These are phyloP conservation scores for Telmatherina bonti DNA, from an alignment of 2,797 vertebrate species.

Conservation along the genomic window DNA sequence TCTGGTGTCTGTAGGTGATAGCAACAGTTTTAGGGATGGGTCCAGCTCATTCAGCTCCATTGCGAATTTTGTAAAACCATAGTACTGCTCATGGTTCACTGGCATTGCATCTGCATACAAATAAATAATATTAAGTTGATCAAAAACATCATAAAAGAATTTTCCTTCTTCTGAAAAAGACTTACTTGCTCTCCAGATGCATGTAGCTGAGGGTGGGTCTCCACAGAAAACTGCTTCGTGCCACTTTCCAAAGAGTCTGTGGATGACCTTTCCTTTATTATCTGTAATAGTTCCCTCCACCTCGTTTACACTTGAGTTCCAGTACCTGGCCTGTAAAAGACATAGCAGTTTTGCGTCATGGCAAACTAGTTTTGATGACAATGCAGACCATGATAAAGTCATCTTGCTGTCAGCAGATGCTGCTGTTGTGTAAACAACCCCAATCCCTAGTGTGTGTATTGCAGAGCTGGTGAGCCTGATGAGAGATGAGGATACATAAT, in stretches of 20 bases:
- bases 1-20: constrained; percentile 92
- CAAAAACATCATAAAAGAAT: constrained; percentile 1
- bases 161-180: constrained; percentile 15
- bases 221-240: constrained; percentile 93
- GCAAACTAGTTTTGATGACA: background rate
- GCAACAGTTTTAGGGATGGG: constrained; percentile 79
- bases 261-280: constrained; percentile 88
- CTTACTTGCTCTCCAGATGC: constrained; percentile 96
- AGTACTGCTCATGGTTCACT: constrained; percentile 90
- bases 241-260: constrained; percentile 95
- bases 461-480: constrained; percentile 32
- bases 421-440: constrained; percentile 44
- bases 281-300: constrained; percentile 92
- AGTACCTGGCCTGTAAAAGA: constrained; percentile 90
- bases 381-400: background rate
- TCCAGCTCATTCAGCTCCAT: constrained; percentile 95
- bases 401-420: constrained; percentile 58
- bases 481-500: constrained; percentile 42
- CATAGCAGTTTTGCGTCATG: background rate
- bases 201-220: constrained; percentile 87
- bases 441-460: constrained; percentile 9
- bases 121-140: constrained; percentile 15
- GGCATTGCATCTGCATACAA: constrained; percentile 89
- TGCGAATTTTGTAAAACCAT: constrained; percentile 97
- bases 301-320: constrained; percentile 94